Conservation (phyloP, 1,140 invertebrate species). For the Sesamia nonagrioides region DNA sequence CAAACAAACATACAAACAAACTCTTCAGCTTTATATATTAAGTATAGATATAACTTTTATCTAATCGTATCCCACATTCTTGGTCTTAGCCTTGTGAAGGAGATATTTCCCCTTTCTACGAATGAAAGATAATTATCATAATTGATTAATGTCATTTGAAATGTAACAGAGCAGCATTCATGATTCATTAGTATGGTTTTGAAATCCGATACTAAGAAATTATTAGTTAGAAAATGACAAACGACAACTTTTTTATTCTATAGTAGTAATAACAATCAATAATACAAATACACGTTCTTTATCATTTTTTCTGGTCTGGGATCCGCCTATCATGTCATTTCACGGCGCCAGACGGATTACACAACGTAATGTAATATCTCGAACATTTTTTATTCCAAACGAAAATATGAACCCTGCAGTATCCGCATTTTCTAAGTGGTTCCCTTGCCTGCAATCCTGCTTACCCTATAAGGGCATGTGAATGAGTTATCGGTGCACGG, state of each 20-base stretch:
- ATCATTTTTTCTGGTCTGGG: not conserved
- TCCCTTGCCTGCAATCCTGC: slow-evolving; percentile 69
- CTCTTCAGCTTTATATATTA: too few species aligned
- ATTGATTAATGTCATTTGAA: not conserved
- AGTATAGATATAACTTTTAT: too few species aligned
- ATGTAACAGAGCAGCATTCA: too few species aligned
- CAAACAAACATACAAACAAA: too few species aligned
- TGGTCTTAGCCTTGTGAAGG: not conserved
- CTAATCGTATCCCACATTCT: not conserved
- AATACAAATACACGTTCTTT: not conserved
- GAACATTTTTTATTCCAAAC: slow-evolving; percentile 54
- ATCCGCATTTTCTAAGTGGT: slow-evolving; percentile 68
- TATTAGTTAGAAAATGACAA: too few species aligned
- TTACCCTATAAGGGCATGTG: slow-evolving; percentile 74
- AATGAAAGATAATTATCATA: not conserved
- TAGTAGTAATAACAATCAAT: not conserved
- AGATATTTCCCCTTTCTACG: not conserved
- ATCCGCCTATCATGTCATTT: slow-evolving; percentile 12
- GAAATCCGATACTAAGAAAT: too few species aligned
- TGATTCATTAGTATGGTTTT: too few species aligned
- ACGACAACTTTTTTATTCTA: too few species aligned
- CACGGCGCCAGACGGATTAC: slow-evolving; percentile 51
- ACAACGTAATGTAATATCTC: slow-evolving; percentile 47
- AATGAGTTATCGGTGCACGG: slow-evolving; percentile 69
- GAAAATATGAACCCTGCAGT: slow-evolving; percentile 59